Conservation (phyloP, 2,113 vertebrate species). For the Gopherus flavomarginatus region DNA sequence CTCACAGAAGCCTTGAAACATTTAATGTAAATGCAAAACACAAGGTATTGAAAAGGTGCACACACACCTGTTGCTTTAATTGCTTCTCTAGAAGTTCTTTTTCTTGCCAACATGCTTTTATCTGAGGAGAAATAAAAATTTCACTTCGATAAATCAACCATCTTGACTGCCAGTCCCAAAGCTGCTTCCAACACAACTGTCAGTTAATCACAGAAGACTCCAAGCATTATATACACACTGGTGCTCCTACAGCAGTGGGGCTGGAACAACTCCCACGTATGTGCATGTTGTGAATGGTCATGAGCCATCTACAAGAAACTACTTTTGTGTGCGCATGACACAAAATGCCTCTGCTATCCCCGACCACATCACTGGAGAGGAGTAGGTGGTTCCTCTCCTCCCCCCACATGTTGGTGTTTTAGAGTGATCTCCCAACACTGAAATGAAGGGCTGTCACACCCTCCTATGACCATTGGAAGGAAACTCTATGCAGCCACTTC, state of each 20-base stretch:
- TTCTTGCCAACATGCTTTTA: constrained; percentile 58
- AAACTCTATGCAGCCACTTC: background rate
- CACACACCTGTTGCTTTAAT: constrained; percentile 57
- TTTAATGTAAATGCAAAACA: background rate
- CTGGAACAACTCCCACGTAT: background rate
- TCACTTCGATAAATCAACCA: background rate
- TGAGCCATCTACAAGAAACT: background rate
- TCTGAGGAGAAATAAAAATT: constrained; percentile 31
- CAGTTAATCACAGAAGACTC: background rate
- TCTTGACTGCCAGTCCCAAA: background rate
- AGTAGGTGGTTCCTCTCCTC: too few relatives aligned
- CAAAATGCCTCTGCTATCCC: background rate
- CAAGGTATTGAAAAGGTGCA: background rate
- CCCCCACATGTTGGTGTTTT: background rate
- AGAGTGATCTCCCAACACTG: background rate
- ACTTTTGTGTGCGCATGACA: background rate
- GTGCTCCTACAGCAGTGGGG: background rate
- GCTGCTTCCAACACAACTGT: too few relatives aligned
- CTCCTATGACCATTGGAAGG: background rate
- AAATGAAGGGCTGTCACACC: background rate
- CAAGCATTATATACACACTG: fast-evolving
- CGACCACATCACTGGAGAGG: background rate
- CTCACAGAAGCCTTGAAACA: background rate
- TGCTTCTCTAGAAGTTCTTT: constrained; percentile 58
- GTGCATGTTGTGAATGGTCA: background rate